These are phyloP conservation scores for Acleris cristana DNA, from an alignment of 2,888 invertebrate species.

Conservation along the genomic window DNA sequence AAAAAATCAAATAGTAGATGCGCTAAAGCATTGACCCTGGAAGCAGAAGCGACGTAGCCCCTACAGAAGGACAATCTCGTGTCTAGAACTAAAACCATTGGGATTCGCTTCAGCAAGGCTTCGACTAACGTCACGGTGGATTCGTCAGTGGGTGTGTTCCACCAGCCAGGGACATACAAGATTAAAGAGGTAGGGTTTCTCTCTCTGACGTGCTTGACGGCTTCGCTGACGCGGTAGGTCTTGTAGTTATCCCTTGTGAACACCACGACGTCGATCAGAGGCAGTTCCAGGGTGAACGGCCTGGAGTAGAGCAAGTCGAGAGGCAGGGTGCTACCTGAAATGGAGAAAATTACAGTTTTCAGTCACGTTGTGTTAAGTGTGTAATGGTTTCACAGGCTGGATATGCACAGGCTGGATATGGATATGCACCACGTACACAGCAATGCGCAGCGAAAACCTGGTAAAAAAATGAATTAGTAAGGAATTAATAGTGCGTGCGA, in stretches of 20 bases:
- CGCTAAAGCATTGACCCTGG: slow-evolving; percentile 61
- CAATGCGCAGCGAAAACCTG: no score
- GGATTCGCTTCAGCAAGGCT: slow-evolving; percentile 58
- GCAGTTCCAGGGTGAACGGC: slow-evolving; percentile 48
- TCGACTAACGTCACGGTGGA: slow-evolving; percentile 61
- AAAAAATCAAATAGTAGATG: slow-evolving; percentile 59
- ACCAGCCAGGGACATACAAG: slow-evolving; percentile 75
- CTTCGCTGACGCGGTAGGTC: slow-evolving; percentile 51
- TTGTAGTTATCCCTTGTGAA: slow-evolving; percentile 46
- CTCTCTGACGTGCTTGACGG: slow-evolving; percentile 45
- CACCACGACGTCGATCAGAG: slow-evolving; percentile 58
- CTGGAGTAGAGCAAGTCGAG: slow-evolving; percentile 60
- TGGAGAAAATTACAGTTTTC: not conserved
- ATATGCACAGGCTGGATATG: no score
- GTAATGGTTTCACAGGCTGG: no score
- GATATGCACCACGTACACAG: no score
- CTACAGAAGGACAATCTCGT: slow-evolving; percentile 64
- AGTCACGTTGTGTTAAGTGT: no score
- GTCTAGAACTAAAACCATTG: slow-evolving; percentile 62
- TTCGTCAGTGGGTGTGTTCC: slow-evolving; percentile 69
- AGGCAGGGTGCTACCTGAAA: slow-evolving; percentile 70
- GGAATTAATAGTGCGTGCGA: no score
- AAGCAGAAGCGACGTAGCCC: slow-evolving; percentile 67
- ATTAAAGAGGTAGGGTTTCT: slow-evolving; percentile 45
- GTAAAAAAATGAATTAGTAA: no score